Evolutionary conservation across 2,888 invertebrate genomes (phyloP), one percentile per base, ranked within the genome.

Genomic region (Machimus atricapillus): DNA sequence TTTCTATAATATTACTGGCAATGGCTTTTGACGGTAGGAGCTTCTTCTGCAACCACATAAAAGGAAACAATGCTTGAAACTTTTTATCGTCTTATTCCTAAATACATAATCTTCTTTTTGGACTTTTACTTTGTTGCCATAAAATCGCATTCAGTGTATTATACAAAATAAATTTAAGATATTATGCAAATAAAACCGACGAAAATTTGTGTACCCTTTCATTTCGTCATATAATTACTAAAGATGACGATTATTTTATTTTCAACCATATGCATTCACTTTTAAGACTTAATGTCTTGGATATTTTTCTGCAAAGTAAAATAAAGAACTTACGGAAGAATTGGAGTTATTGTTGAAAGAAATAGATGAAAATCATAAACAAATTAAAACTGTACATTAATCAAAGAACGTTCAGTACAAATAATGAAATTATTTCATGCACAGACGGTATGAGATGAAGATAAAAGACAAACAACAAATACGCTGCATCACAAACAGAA

Each of bases 401-500:
- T 52, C 43, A 46, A 46, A 14, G 43, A 14, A 14, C 12, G 43
- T 14, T 46, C 43, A 5, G 43, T 46, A 16, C 16, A 46, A 46
- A 46, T 52, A 52, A 52, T 52, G 52, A n/a, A n/a, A n/a, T 52
- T 52, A 52, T 52, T 14, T 52, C 52, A 52, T 52, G 52, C 52
- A 52, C 19, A 23, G n/a, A 12, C 52, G 52, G 79, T 79, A 79
- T 79, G 52, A 79, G 52, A 79, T 52, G 82, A 82, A 0, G 37
- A 19, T 23, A 52, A 56, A n/a, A 58, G 19, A 66, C 40, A 82
- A 19, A 58, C 66, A 82, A 79, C 66, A 82, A 66, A 66, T 66
- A 66, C 66, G 19, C 66, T 66, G 66, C 66, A 66, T 52, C 79
- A 79, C 78, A 79, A 79, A 79, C 27, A 66, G 66, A 66, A 66